Evolutionary conservation across 2,888 invertebrate genomes (phyloP).

Genomic region (Hoplodrina blanda): DNA sequence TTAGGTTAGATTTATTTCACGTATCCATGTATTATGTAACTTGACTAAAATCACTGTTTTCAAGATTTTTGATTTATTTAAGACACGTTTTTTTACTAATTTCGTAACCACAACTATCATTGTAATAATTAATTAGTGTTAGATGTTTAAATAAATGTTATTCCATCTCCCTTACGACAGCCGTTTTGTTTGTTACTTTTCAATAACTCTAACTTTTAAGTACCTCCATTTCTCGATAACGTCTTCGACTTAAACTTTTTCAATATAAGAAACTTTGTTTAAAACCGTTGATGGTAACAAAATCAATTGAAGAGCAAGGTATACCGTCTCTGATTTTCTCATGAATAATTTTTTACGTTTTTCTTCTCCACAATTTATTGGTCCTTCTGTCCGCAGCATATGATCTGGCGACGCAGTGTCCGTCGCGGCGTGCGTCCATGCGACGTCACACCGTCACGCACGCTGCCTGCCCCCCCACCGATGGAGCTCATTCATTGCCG

Average conservation of each 20-base stretch:
- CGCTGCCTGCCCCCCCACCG: slow-evolving; percentile 83
- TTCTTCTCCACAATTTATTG: slow-evolving; percentile 5
- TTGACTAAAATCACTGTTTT: slow-evolving; percentile 50
- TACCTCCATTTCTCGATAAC: background rate
- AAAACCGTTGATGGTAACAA: background rate
- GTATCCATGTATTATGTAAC: slow-evolving; percentile 33
- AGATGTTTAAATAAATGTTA: slow-evolving; percentile 28
- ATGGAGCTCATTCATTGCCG: slow-evolving; percentile 92
- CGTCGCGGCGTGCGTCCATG: slow-evolving; percentile 92
- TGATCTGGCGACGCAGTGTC: slow-evolving; percentile 95
- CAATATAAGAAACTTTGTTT: background rate
- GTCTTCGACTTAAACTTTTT: background rate
- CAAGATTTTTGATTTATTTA: slow-evolving; percentile 11
- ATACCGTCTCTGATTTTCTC: background rate
- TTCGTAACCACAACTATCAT: slow-evolving; percentile 39
- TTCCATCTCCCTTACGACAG: background rate
- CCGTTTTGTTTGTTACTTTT: slow-evolving; percentile 5
- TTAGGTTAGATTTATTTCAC: slow-evolving; percentile 42
- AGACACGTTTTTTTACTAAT: slow-evolving; percentile 55
- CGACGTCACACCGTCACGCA: slow-evolving; percentile 93
- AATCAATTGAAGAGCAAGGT: background rate
- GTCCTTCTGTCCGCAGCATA: slow-evolving; percentile 90
- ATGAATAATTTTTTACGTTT: background rate
- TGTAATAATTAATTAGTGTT: slow-evolving; percentile 36
- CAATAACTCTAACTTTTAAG: background rate